phyloP scores from a whole-genome alignment of 2,113 vertebrate genomes.

The Formicarius rufipectus region DNA sequence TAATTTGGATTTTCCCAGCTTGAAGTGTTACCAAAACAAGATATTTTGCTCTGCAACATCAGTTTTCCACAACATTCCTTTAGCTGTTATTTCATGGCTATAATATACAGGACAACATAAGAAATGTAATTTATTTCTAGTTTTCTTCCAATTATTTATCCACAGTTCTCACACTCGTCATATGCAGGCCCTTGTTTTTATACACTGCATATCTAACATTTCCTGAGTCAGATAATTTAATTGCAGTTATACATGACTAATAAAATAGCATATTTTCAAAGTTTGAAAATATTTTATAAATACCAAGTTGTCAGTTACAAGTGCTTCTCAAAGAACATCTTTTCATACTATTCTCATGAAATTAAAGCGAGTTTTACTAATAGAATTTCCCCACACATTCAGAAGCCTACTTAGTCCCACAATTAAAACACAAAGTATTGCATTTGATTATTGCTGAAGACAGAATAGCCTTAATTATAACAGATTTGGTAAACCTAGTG shows the following conservation, averaged over 20 bases:
- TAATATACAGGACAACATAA: not conserved
- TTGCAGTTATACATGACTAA: not conserved
- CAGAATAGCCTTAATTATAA: not conserved
- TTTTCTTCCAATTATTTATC: not conserved
- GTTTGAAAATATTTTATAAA: not conserved
- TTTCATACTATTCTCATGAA: not conserved
- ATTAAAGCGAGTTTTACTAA: not conserved
- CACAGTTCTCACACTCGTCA: not conserved
- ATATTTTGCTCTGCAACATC: not conserved
- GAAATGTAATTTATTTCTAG: not conserved
- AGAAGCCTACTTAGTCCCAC: not conserved
- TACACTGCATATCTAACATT: not conserved
- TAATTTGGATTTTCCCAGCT: not conserved
- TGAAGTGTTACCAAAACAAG: not conserved
- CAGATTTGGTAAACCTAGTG: not conserved
- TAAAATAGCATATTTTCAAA: not conserved
- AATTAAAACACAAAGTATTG: not conserved
- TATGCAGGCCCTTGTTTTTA: not conserved
- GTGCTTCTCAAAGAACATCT: not conserved
- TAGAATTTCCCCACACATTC: not conserved
- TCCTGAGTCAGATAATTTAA: not conserved
- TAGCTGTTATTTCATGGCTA: not conserved
- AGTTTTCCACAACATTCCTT: not conserved
- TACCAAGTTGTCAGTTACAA: not conserved
- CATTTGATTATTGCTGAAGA: not conserved